Conservation (phyloP, 2,888 invertebrate species). For the Sarcophaga rosellei region DNA sequence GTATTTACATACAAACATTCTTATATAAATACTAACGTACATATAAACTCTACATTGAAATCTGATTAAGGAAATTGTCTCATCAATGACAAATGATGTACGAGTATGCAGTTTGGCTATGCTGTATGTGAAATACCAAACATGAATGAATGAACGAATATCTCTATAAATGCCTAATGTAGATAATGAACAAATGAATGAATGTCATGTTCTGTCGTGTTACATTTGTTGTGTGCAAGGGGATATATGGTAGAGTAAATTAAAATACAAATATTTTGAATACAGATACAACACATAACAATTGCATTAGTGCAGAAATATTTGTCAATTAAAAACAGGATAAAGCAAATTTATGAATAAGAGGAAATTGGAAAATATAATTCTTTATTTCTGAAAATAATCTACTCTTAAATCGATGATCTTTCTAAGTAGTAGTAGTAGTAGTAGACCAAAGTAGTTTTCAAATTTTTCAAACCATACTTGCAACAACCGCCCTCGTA, state of each 20-base stretch:
- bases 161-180: neutral
- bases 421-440: no score
- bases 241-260: neutral
- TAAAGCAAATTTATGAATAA: no score
- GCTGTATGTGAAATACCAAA: neutral
- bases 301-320: neutral
- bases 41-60: neutral
- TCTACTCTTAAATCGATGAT: no score
- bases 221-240: neutral
- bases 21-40: no score
- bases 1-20: no score
- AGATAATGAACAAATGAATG: neutral
- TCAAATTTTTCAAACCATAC: no score
- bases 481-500: no score
- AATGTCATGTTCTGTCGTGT: neutral
- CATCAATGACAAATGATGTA: slow-evolving; percentile 4
- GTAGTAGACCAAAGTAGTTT: no score
- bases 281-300: neutral
- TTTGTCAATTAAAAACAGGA: no score
- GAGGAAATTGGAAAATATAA: no score
- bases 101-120: neutral
- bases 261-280: no score
- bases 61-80: slow-evolving; percentile 35
- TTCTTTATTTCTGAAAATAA: no score
- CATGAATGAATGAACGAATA: neutral